These are phyloP conservation scores for Hoplostethus mediterraneus DNA, from an alignment of 2,797 vertebrate genomes.

Conservation along the genomic window DNA sequence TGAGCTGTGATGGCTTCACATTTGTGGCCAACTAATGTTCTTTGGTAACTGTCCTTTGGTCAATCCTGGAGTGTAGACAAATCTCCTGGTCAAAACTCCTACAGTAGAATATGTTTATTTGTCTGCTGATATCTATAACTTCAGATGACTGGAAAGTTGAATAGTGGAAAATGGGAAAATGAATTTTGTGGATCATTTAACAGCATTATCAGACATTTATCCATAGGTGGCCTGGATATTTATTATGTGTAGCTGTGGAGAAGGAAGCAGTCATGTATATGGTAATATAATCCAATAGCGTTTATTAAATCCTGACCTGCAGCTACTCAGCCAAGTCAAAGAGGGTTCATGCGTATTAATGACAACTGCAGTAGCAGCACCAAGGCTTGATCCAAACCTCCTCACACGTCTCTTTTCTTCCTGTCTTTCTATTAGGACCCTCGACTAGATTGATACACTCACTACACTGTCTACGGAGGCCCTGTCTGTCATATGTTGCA, in stretches of 20 bases:
- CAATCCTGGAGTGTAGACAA: slow-evolving; percentile 15
- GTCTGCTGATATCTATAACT: not conserved
- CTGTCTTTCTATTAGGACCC: not conserved
- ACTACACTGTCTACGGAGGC: slow-evolving; percentile 14
- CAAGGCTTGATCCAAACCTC: slow-evolving; percentile 44
- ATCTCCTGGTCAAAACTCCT: not conserved
- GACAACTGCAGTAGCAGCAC: slow-evolving; percentile 43
- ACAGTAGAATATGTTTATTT: not conserved
- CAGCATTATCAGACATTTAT: slow-evolving; percentile 8
- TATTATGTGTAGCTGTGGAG: slow-evolving; percentile 25
- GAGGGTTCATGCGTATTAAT: slow-evolving; percentile 57
- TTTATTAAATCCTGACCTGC: slow-evolving; percentile 72
- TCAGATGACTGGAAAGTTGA: not conserved
- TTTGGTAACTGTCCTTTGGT: slow-evolving; percentile 6
- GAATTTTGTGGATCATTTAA: slow-evolving; percentile 10
- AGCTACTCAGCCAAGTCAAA: slow-evolving; percentile 61
- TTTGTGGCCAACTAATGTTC: slow-evolving; percentile 49
- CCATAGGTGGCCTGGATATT: slow-evolving; percentile 20
- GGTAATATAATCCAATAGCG: slow-evolving; percentile 50
- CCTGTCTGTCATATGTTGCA: slow-evolving; percentile 25
- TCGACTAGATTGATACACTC: slow-evolving; percentile 41
- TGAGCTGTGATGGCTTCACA: slow-evolving; percentile 33
- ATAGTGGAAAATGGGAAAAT: not conserved
- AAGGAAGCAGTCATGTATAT: slow-evolving; percentile 43
- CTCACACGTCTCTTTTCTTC: slow-evolving; percentile 35